These are phyloP conservation scores for Yponomeuta evonymella DNA, from an alignment of 2,888 invertebrate species.

Conservation along the genomic window DNA sequence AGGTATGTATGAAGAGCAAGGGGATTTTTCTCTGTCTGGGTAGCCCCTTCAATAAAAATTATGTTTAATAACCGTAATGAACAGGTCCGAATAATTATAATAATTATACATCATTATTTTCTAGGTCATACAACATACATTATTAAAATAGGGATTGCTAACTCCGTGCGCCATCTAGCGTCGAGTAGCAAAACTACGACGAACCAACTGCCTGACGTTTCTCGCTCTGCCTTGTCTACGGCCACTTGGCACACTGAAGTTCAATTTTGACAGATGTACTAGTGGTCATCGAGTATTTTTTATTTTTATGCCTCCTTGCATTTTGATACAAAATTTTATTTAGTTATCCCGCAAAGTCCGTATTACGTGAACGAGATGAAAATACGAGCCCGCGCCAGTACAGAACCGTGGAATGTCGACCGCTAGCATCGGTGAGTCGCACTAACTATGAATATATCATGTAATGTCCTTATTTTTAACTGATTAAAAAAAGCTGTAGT, in stretches of 20 bases:
- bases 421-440: constrained; percentile 70
- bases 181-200: constrained; percentile 43
- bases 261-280: constrained; percentile 73
- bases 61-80: too few species aligned
- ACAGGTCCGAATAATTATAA: too few species aligned
- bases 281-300: constrained; percentile 70
- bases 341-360: constrained; percentile 69
- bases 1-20: too few species aligned
- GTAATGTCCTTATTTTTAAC: constrained; percentile 71
- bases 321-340: constrained; percentile 72
- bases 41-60: too few species aligned
- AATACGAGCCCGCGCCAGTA: constrained; percentile 71
- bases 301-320: constrained; percentile 73
- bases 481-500: constrained; percentile 75
- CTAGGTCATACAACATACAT: too few species aligned
- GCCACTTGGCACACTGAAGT: constrained; percentile 69
- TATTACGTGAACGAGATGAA: constrained; percentile 76
- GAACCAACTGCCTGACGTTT: constrained; percentile 41
- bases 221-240: constrained; percentile 59
- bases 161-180: constrained; percentile 40
- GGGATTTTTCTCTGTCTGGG: too few species aligned
- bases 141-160: background rate
- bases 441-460: constrained; percentile 35
- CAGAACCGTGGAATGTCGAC: constrained; percentile 70
- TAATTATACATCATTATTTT: too few species aligned